Percentiles rank a stretch among this genome's conserved stretches.
Evolutionary conservation across 2,888 invertebrate species (phyloP).

Genomic region (Phortica okadai): DNA sequence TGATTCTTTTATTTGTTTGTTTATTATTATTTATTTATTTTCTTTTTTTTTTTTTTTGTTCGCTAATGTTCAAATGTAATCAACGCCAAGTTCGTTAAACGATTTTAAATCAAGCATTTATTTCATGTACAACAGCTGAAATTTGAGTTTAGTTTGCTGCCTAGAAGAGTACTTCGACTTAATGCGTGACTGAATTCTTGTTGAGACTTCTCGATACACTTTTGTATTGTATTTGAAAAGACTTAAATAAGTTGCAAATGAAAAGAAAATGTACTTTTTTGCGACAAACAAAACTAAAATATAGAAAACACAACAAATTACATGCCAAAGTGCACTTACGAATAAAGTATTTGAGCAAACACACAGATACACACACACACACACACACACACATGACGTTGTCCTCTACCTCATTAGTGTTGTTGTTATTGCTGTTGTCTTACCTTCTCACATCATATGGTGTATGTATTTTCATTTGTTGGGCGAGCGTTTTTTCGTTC

Average conservation of each 20-base stretch:
- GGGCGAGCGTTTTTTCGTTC: too few relatives aligned
- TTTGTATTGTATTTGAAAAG: too few relatives aligned
- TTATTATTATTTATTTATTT: background rate
- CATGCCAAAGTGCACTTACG: constrained; percentile 72
- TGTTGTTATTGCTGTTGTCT: background rate
- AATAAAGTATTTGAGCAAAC: constrained; percentile 71
- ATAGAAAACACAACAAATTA: constrained; percentile 71
- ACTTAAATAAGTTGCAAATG: background rate
- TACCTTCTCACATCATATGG: background rate
- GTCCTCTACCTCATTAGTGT: background rate
- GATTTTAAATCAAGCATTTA: constrained; percentile 58
- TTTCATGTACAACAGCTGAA: background rate
- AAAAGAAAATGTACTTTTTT: constrained; percentile 45
- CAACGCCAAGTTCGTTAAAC: constrained; percentile 59
- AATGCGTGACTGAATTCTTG: too few relatives aligned
- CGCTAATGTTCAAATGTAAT: constrained; percentile 42
- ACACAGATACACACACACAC: constrained; percentile 43
- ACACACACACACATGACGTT: constrained; percentile 36
- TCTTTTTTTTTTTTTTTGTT: background rate
- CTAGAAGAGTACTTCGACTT: background rate
- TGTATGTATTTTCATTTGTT: background rate
- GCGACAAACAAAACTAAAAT: constrained; percentile 58
- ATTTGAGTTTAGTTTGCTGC: background rate
- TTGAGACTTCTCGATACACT: too few relatives aligned
- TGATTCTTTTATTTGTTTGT: too few relatives aligned